These are phyloP conservation scores for Rhynchopsitta pachyrhyncha DNA, from an alignment of 2,113 vertebrate genomes.

Conservation along the genomic window DNA sequence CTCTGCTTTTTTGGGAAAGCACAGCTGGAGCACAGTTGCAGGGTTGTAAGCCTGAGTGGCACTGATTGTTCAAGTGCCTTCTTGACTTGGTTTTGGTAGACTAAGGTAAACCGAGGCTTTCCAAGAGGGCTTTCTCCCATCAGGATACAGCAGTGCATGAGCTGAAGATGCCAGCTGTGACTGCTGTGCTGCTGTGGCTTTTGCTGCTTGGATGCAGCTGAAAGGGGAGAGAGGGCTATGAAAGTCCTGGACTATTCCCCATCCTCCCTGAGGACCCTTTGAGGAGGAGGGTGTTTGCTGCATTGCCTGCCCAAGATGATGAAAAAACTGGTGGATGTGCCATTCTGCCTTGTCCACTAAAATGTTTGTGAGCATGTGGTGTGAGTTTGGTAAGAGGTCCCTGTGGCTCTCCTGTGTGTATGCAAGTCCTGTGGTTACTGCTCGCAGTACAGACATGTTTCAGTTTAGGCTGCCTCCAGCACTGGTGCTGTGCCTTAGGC, in stretches of 20 bases:
- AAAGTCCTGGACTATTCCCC: neutral
- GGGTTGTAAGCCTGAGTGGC: neutral
- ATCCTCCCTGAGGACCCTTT: neutral
- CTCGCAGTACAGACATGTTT: rapidly evolving
- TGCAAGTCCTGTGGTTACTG: rapidly evolving
- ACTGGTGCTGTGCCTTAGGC: neutral
- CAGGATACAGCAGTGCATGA: neutral
- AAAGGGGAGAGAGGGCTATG: neutral
- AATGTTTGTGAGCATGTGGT: rapidly evolving
- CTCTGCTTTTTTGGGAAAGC: neutral
- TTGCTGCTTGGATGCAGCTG: neutral
- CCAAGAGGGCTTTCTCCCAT: neutral
- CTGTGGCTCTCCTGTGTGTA: neutral
- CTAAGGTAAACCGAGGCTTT: neutral
- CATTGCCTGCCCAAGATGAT: neutral
- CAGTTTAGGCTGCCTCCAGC: neutral
- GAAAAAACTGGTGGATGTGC: neutral
- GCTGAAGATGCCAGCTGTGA: neutral
- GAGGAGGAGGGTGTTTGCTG: neutral
- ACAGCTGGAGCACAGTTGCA: neutral
- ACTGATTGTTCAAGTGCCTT: neutral
- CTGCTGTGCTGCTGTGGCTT: neutral
- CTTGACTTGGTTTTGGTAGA: neutral
- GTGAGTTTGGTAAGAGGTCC: neutral
- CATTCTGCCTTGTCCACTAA: rapidly evolving